phyloP scores from a whole-genome alignment of 2,888 invertebrate species.

The Phortica magna region DNA sequence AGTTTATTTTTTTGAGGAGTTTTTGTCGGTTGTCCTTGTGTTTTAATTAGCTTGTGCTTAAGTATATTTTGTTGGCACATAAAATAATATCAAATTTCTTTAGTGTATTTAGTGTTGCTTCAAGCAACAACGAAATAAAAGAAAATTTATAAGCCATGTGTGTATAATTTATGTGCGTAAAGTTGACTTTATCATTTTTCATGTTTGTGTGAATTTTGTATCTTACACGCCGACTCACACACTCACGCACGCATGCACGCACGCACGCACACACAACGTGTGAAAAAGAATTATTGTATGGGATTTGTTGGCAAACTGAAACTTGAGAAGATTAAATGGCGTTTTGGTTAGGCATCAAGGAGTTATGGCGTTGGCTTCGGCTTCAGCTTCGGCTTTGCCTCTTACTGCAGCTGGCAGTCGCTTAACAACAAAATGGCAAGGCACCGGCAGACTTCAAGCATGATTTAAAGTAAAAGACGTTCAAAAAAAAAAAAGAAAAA shows the following conservation, averaged over 20 bases:
- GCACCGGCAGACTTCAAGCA: background rate
- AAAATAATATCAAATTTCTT: background rate
- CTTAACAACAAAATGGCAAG: background rate
- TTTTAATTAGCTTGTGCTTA: background rate
- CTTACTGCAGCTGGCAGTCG: constrained; percentile 13
- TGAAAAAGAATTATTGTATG: constrained; percentile 22
- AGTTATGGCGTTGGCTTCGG: background rate
- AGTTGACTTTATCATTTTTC: background rate
- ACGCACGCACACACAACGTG: background rate
- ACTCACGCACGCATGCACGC: background rate
- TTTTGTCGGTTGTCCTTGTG: background rate
- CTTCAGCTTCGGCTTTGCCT: too few species aligned
- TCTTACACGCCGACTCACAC: background rate
- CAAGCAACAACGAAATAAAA: background rate
- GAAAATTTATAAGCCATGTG: background rate
- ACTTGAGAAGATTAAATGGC: constrained; percentile 24
- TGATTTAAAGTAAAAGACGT: too few species aligned
- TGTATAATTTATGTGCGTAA: background rate
- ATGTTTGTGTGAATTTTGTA: background rate
- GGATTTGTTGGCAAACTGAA: constrained; percentile 4
- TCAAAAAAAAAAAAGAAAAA: background rate
- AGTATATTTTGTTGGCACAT: background rate
- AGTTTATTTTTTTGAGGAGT: background rate
- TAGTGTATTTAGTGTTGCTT: too few species aligned
- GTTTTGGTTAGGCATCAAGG: background rate